These are phyloP conservation scores for Poecile atricapillus DNA, from an alignment of 2,113 vertebrate genomes.

Conservation along the genomic window DNA sequence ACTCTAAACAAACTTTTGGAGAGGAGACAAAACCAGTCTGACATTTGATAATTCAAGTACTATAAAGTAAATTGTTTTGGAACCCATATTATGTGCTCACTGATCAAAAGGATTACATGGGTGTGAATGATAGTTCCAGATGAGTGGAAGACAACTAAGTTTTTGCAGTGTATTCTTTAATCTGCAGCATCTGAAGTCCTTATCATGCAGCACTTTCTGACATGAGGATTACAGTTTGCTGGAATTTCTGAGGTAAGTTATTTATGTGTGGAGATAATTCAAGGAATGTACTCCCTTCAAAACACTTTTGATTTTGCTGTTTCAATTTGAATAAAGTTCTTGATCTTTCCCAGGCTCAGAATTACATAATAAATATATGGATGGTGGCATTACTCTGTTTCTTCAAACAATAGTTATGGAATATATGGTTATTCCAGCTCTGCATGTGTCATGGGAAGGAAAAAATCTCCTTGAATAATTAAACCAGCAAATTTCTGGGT, in stretches of 20 bases:
- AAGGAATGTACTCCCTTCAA: neutral
- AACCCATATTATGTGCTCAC: neutral
- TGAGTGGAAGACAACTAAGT: neutral
- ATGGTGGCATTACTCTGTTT: neutral
- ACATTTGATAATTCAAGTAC: neutral
- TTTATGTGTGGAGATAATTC: neutral
- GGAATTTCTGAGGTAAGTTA: neutral
- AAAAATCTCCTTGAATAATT: neutral
- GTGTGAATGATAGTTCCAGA: neutral
- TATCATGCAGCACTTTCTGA: neutral
- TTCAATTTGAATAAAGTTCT: neutral
- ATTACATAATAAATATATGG: neutral
- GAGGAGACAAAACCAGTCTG: neutral
- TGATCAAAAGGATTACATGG: neutral
- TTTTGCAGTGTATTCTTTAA: neutral
- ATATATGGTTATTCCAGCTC: neutral
- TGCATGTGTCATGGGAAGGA: neutral
- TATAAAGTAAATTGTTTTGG: neutral
- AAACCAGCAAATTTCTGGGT: neutral
- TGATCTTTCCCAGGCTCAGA: neutral
- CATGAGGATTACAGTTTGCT: neutral
- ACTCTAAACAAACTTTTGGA: neutral
- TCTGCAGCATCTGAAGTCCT: neutral
- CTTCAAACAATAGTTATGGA: neutral
- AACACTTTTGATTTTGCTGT: neutral